phyloP scores from a whole-genome alignment of 2,797 vertebrate genomes.

The Alexandromys oeconomus region DNA sequence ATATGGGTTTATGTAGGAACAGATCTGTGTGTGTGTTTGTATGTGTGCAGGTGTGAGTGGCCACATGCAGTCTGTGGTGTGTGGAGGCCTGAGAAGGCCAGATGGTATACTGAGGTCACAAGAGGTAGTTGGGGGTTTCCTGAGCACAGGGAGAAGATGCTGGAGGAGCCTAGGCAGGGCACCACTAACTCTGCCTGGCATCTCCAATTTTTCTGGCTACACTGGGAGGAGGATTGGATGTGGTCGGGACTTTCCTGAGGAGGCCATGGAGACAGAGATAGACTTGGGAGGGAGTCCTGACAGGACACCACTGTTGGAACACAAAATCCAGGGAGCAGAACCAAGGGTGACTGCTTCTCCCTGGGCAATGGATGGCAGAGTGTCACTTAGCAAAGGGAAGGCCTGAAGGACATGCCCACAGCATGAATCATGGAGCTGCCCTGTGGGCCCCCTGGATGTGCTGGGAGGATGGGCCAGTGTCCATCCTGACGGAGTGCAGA shows the following conservation, averaged over 20 bases:
- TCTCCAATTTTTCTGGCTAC: neutral
- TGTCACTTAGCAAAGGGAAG: rapidly evolving
- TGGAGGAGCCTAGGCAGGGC: neutral
- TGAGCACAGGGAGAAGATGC: neutral
- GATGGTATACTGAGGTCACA: neutral
- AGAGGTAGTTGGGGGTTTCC: neutral
- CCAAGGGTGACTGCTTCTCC: neutral
- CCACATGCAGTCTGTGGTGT: neutral
- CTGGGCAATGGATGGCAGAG: neutral
- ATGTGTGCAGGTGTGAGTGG: neutral
- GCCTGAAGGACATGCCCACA: neutral
- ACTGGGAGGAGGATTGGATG: neutral
- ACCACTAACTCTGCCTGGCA: neutral
- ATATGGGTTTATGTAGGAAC: too few species aligned
- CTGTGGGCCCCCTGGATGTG: neutral
- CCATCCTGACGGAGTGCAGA: neutral
- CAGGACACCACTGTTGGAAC: rapidly evolving
- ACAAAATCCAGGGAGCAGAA: neutral
- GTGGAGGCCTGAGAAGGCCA: neutral
- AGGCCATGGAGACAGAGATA: rapidly evolving
- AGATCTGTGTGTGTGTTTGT: neutral
- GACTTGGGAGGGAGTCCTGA: neutral
- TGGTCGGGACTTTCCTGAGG: neutral
- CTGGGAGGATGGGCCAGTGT: neutral
- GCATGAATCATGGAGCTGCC: too few species aligned